Evolutionary conservation across 2,888 invertebrate species (phyloP).

Genomic region (Masnerella sp.): DNA sequence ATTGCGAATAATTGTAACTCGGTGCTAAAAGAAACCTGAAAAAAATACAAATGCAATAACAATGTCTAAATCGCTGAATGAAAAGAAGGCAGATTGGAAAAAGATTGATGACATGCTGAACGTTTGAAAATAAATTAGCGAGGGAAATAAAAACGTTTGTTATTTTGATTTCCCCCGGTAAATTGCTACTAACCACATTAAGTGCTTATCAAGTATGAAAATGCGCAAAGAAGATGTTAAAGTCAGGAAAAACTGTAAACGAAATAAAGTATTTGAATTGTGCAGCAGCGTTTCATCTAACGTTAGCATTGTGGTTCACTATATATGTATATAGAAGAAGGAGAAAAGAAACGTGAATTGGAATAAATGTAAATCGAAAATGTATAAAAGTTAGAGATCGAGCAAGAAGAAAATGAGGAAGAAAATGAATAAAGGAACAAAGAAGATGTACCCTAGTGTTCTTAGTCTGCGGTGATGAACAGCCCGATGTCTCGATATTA

Average conservation of each 20-base stretch:
- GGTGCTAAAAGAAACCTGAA: too few relatives aligned
- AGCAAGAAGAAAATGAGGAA: slow-evolving; percentile 63
- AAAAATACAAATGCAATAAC: slow-evolving; percentile 2
- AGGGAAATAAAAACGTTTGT: slow-evolving; percentile 31
- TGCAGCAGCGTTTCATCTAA: slow-evolving; percentile 45
- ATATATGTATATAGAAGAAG: slow-evolving; percentile 42
- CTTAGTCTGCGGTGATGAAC: slow-evolving; percentile 76
- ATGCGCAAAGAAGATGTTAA: slow-evolving; percentile 12
- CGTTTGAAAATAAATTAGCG: slow-evolving; percentile 12
- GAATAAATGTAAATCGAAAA: slow-evolving; percentile 50
- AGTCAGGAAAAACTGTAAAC: slow-evolving; percentile 23
- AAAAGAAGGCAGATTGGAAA: slow-evolving; percentile 27
- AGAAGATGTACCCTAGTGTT: slow-evolving; percentile 76
- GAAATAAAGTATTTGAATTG: slow-evolving; percentile 40
- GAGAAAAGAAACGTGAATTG: slow-evolving; percentile 54
- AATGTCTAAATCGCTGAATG: slow-evolving; percentile 17
- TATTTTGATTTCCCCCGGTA: slow-evolving; percentile 27
- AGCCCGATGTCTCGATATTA: slow-evolving; percentile 73
- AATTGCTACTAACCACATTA: slow-evolving; percentile 23
- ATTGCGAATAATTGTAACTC: too few relatives aligned
- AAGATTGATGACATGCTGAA: slow-evolving; percentile 46
- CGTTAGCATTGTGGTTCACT: slow-evolving; percentile 35
- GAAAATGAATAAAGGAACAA: slow-evolving; percentile 66
- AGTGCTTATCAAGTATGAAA: slow-evolving; percentile 36
- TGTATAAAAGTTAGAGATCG: slow-evolving; percentile 55